Evolutionary conservation across 1,140 invertebrate genomes (phyloP).

Genomic region (Atta texana): DNA sequence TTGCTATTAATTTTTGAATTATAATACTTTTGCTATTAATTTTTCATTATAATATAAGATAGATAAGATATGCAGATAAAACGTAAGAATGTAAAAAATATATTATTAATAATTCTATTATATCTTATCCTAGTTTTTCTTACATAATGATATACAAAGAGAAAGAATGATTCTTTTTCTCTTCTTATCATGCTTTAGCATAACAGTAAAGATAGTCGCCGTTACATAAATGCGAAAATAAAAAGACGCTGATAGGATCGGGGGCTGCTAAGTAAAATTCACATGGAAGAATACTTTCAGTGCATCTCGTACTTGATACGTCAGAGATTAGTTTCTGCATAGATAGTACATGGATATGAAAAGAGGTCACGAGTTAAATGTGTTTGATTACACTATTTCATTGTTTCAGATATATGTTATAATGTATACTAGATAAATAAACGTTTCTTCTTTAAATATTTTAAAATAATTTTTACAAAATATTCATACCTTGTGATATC

Average conservation of each 20-base stretch:
- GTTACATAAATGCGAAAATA: slow-evolving; percentile 51
- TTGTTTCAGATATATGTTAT: neutral
- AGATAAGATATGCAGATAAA: neutral
- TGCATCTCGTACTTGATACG: slow-evolving; percentile 27
- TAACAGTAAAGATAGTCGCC: slow-evolving; percentile 27
- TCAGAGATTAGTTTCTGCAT: slow-evolving; percentile 17
- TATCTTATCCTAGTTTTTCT: neutral
- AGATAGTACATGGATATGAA: slow-evolving; percentile 28
- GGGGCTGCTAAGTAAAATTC: slow-evolving; percentile 12
- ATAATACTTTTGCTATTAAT: neutral
- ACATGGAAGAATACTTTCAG: slow-evolving; percentile 18
- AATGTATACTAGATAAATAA: neutral
- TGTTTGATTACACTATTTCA: slow-evolving; percentile 27
- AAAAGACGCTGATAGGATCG: slow-evolving; percentile 36
- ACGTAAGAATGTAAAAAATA: neutral
- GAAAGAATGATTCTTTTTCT: neutral
- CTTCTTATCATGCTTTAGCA: neutral
- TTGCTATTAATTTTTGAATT: neutral
- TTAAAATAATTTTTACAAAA: slow-evolving; percentile 8
- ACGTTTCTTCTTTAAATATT: neutral
- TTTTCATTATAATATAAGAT: slow-evolving; percentile 8
- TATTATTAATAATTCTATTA: neutral
- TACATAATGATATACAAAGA: neutral
- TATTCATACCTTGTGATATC: neutral
- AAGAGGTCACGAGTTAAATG: slow-evolving; percentile 27